Percentiles rank a stretch among this genome's conserved stretches.
Evolutionary conservation across 2,797 vertebrate genomes (phyloP).

Genomic region (Liparis tanakae): DNA sequence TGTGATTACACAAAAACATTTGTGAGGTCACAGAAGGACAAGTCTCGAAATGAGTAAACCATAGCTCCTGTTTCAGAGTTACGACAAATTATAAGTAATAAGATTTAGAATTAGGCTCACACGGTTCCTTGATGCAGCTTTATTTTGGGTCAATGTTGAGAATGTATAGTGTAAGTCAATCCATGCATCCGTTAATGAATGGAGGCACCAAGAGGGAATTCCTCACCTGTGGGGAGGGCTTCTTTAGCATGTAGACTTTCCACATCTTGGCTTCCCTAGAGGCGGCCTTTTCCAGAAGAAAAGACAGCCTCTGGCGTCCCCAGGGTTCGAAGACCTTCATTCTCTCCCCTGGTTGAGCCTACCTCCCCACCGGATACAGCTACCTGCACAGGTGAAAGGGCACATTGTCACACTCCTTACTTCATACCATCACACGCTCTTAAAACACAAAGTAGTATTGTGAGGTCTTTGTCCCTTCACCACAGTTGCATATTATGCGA

Average conservation of each 20-base stretch:
- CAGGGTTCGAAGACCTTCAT: constrained; percentile 95
- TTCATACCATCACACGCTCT: not conserved
- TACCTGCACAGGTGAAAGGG: constrained; percentile 83
- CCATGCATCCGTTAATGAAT: not conserved
- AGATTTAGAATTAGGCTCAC: not conserved
- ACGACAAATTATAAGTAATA: too few relatives aligned
- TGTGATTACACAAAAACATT: too few relatives aligned
- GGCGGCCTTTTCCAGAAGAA: constrained; percentile 93
- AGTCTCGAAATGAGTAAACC: too few relatives aligned
- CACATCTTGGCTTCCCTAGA: constrained; percentile 97
- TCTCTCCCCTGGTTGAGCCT: constrained; percentile 89
- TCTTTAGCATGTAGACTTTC: constrained; percentile 93
- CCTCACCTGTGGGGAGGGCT: constrained; percentile 90
- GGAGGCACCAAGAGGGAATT: not conserved
- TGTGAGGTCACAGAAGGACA: not conserved
- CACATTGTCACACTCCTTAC: not conserved
- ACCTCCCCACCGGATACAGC: constrained; percentile 97
- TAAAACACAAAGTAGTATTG: not conserved
- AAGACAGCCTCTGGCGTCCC: constrained; percentile 96
- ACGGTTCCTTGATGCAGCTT: not conserved
- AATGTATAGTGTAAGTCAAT: not conserved
- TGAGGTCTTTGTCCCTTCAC: not conserved
- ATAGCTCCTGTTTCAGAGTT: too few relatives aligned
- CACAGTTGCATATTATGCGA: not conserved
- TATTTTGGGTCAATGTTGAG: not conserved